Evolutionary conservation across 2,113 vertebrate species (phyloP).

Genomic region (Aplodontia rufa): DNA sequence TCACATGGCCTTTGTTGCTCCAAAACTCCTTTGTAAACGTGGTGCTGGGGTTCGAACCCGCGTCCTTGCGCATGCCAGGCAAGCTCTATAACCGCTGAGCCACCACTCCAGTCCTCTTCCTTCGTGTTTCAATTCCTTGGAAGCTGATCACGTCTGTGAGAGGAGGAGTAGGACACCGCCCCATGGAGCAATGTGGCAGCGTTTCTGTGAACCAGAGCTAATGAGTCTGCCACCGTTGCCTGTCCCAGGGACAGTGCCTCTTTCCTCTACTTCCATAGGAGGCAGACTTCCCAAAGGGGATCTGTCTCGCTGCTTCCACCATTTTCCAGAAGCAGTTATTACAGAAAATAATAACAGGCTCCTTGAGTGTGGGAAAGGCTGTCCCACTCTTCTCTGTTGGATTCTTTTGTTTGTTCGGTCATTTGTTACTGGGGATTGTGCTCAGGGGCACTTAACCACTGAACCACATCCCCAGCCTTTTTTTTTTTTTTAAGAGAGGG

Average conservation of each 20-base stretch:
- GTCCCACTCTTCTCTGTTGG: neutral
- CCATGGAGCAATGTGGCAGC: fast-evolving
- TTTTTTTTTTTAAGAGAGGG: too few relatives aligned
- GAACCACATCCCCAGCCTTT: too few relatives aligned
- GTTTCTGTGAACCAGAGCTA: neutral
- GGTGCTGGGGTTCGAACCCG: too few relatives aligned
- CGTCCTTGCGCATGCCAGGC: too few relatives aligned
- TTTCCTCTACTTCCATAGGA: neutral
- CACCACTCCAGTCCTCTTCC: too few relatives aligned
- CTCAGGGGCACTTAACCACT: too few relatives aligned
- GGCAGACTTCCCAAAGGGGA: neutral
- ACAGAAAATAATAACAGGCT: neutral
- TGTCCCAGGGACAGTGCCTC: neutral
- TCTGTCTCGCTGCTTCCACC: neutral
- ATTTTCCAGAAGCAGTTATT: neutral
- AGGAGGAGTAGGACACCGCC: neutral
- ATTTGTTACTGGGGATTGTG: too few relatives aligned
- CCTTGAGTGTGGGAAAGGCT: neutral
- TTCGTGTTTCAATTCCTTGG: neutral
- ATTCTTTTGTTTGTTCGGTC: too few relatives aligned
- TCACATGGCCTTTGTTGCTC: too few relatives aligned
- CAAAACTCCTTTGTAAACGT: too few relatives aligned
- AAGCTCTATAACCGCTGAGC: too few relatives aligned
- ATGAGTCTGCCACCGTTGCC: neutral
- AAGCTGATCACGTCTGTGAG: neutral